Base-by-base conservation (phyloP, 2,888 invertebrate species). In the Phyto melanocephala region DNA sequence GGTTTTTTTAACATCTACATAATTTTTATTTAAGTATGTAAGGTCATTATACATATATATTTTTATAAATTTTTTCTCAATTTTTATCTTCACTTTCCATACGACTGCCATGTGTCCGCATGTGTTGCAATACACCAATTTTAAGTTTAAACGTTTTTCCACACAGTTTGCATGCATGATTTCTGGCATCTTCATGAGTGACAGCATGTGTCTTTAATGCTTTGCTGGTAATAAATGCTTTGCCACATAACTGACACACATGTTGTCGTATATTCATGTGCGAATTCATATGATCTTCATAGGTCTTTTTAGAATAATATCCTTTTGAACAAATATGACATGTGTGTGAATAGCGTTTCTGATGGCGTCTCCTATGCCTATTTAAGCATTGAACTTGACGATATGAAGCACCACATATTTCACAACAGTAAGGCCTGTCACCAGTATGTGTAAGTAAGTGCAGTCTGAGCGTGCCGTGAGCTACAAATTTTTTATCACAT, bases 131-230 rank as follows among this genome's bases (percentile, higher is more conserved):
- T 37, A 80, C 65, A n/a, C 82, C 70, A 47, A 74, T 80, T 65
- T 74, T 74, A 35, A 74, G 60, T 17, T 81, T 81, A 56, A 81
- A 81, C 13, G 78, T 67, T 79, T 81, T 83, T 2, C 80, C 78
- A 54, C 84, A 84, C 62, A 84, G 72, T 20, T 60, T 72, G 20
- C 84, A 84, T 0, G 75, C 70, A 67, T 77, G 77, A 47, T 80
- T 81, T 50, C 81, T 76, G 2, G 76, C 74, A 50, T 82, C 82
- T 42, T 81, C 76, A 70, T 84, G 84, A 6, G 76, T 80, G 13
- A 76, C 76, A 24, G 68, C 76, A 62, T 83, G 83, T 24, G 79
- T 79, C 11, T 74, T 65, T 42, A 81, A 60, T 20, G 84, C 78
- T 74, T 81, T 84, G 35, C 63, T 70, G 35, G 82, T 70, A 60